Evolutionary conservation across 2,113 vertebrate genomes (phyloP).

Genomic region (Cheilinus undulatus): DNA sequence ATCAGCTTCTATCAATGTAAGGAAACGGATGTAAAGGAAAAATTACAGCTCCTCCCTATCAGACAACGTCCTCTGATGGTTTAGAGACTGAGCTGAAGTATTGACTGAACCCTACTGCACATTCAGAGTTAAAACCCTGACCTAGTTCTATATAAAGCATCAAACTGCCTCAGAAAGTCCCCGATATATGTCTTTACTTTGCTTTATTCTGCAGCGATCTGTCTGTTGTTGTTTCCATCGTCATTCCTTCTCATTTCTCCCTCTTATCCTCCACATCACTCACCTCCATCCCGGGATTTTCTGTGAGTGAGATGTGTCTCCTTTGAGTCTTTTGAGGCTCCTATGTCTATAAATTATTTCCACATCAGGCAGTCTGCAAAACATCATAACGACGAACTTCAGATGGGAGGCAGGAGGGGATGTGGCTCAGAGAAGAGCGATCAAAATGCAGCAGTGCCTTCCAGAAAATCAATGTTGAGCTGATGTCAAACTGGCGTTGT

Average conservation of each 20-base stretch:
- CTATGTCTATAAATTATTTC: too few species aligned
- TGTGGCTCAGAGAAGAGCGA: too few species aligned
- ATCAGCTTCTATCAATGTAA: too few species aligned
- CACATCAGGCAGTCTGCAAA: too few species aligned
- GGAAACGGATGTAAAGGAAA: too few species aligned
- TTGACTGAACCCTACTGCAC: neutral
- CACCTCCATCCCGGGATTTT: neutral
- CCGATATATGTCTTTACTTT: neutral
- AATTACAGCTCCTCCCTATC: neutral
- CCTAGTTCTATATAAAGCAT: slow-evolving; percentile 1
- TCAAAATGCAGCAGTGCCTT: too few species aligned
- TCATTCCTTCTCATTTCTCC: too few species aligned
- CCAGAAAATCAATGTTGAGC: too few species aligned
- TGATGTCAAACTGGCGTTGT: too few species aligned
- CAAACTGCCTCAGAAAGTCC: neutral
- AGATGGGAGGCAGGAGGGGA: too few species aligned
- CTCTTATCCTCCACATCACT: neutral
- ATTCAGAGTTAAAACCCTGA: neutral
- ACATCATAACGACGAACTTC: too few species aligned
- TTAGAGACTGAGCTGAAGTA: neutral
- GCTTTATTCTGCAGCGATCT: neutral
- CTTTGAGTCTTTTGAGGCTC: neutral
- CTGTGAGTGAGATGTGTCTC: too few species aligned
- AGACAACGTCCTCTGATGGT: neutral
- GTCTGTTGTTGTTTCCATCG: neutral